These are phyloP conservation scores for Oscheius sp. DNA, from an alignment of 1,140 invertebrate species.

Conservation along the genomic window DNA sequence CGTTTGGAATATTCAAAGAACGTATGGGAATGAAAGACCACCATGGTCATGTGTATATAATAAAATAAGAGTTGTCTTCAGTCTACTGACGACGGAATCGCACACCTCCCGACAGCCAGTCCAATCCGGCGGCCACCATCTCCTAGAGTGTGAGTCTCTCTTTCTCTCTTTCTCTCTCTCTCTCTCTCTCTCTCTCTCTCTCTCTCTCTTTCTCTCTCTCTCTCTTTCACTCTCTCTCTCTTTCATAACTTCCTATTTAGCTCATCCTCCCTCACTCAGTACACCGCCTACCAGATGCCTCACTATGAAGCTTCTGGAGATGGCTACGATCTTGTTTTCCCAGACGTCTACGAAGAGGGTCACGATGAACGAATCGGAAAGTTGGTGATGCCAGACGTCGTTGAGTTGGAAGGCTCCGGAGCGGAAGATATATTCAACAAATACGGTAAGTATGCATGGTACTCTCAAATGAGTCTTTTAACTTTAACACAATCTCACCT, in stretches of 20 bases:
- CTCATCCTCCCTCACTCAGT: constrained; percentile 4
- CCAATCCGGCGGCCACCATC: too few relatives aligned
- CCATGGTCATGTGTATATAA: too few relatives aligned
- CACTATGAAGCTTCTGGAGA: constrained; percentile 31
- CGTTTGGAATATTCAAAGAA: too few relatives aligned
- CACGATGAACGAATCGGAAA: constrained; percentile 24
- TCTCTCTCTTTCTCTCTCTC: too few relatives aligned
- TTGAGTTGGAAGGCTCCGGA: constrained; percentile 31
- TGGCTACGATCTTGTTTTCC: constrained; percentile 26
- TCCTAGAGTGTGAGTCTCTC: too few relatives aligned
- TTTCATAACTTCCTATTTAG: too few relatives aligned
- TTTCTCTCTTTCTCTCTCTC: too few relatives aligned
- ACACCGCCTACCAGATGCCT: constrained; percentile 12
- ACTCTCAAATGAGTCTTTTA: too few relatives aligned
- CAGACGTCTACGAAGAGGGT: constrained; percentile 21
- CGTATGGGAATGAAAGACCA: too few relatives aligned
- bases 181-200: too few relatives aligned
- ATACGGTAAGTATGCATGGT: constrained; percentile 11
- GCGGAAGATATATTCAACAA: constrained; percentile 21
- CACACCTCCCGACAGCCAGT: constrained; percentile 37
- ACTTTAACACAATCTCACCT: background rate
- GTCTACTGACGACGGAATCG: constrained; percentile 35
- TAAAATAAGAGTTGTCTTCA: background rate
- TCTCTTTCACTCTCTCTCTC: too few relatives aligned
- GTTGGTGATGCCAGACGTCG: constrained; percentile 25